These are phyloP conservation scores for Gymnopithys bicolor DNA, from an alignment of 2,797 vertebrate species.

Conservation along the genomic window DNA sequence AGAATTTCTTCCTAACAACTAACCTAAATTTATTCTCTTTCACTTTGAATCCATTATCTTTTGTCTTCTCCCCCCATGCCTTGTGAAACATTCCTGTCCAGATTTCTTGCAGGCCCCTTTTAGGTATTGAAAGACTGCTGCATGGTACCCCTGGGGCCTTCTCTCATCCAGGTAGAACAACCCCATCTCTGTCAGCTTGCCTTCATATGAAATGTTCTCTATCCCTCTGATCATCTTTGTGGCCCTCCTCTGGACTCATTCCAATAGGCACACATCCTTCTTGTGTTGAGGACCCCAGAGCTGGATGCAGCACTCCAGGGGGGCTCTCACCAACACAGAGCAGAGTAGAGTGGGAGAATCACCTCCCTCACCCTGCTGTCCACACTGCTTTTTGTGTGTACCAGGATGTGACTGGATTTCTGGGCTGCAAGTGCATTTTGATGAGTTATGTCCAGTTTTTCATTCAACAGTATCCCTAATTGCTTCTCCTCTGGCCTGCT, in stretches of 20 bases:
- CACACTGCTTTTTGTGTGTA: not conserved
- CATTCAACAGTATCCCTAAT: not conserved
- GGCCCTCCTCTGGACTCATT: not conserved
- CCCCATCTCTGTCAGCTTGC: not conserved
- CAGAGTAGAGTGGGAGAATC: not conserved
- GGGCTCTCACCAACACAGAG: not conserved
- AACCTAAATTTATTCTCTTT: not conserved
- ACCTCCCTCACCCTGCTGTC: not conserved
- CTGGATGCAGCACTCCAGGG: not conserved
- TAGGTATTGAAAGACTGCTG: not conserved
- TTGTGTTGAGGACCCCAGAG: not conserved
- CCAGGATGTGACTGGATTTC: not conserved
- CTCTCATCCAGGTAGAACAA: not conserved
- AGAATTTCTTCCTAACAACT: not conserved
- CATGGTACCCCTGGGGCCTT: not conserved
- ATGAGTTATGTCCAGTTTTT: not conserved
- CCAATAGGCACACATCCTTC: rapidly evolving
- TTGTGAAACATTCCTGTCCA: not conserved
- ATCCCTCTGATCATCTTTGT: not conserved
- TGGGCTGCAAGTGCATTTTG: not conserved
- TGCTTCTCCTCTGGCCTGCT: rapidly evolving
- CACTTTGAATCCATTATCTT: rapidly evolving
- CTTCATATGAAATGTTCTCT: not conserved
- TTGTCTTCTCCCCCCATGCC: not conserved
- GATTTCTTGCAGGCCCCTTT: not conserved